Conservation (phyloP, 37 sponge, comb jelly and placozoan genomes). For the Hexactinellida sp. region DNA sequence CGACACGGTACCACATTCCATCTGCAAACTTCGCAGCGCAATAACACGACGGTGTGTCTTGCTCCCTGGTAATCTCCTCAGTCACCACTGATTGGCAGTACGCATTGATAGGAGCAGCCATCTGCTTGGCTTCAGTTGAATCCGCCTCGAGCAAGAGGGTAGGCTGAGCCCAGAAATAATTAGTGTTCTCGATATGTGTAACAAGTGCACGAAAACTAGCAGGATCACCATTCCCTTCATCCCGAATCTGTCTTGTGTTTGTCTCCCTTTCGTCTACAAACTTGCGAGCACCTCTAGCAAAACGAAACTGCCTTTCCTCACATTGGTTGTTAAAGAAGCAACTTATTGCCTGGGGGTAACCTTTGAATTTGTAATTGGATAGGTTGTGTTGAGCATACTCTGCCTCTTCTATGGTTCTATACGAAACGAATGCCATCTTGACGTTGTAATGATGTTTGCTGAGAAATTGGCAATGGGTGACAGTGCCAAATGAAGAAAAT, state of each 20-base stretch:
- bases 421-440: background rate
- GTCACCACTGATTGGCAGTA: background rate
- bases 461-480: background rate
- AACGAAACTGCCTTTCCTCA: background rate
- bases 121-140: background rate
- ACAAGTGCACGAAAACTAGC: background rate
- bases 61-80: background rate
- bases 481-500: background rate
- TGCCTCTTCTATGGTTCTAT: background rate
- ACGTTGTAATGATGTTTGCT: background rate
- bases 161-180: background rate
- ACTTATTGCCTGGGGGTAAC: background rate
- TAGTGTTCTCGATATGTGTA: background rate
- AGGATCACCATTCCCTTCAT: background rate
- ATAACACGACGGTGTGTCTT: background rate
- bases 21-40: background rate
- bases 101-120: background rate
- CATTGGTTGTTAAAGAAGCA: background rate
- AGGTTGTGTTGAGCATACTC: background rate
- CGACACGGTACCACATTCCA: background rate
- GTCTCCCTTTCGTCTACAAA: background rate
- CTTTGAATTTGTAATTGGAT: background rate
- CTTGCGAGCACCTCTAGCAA: background rate
- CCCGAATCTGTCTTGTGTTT: background rate
- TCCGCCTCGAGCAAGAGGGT: background rate